Conservation (phyloP, 1,140 invertebrate genomes). For the Vollenhovia emeryi region DNA sequence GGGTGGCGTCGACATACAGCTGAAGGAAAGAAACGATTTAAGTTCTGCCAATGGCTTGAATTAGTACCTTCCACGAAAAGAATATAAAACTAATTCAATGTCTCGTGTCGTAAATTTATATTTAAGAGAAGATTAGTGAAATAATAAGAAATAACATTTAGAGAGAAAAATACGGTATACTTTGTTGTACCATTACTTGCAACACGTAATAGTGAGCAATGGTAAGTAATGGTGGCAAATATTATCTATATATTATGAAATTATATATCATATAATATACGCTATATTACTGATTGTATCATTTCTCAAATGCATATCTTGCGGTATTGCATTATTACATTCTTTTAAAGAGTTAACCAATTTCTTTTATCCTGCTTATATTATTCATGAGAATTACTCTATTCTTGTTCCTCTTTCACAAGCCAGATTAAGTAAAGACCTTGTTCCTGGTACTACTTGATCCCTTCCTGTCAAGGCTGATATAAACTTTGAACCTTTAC, state of each 20-base stretch:
- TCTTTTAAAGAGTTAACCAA: constrained; percentile 9
- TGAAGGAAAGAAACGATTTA: constrained; percentile 61
- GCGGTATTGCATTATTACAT: neutral
- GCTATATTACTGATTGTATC: neutral
- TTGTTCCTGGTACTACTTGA: constrained; percentile 24
- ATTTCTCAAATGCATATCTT: neutral
- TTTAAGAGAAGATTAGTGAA: neutral
- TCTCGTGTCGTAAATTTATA: neutral
- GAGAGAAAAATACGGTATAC: neutral
- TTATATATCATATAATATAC: neutral
- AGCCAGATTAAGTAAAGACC: constrained; percentile 19
- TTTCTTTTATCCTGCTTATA: constrained; percentile 1
- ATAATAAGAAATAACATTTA: constrained; percentile 24
- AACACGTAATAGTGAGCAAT: too few species aligned
- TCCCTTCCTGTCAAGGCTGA: constrained; percentile 33
- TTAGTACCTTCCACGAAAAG: neutral
- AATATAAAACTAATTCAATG: constrained; percentile 5
- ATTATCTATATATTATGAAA: neutral
- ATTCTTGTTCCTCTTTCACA: constrained; percentile 3
- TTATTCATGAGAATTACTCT: constrained; percentile 11
- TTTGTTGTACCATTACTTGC: neutral
- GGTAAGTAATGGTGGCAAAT: too few species aligned
- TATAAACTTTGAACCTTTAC: constrained; percentile 36
- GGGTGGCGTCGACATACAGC: neutral
- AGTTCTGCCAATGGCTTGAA: constrained; percentile 26